Evolutionary conservation across 2,888 invertebrate species (phyloP).

Genomic region (Chrysina gloriosa): DNA sequence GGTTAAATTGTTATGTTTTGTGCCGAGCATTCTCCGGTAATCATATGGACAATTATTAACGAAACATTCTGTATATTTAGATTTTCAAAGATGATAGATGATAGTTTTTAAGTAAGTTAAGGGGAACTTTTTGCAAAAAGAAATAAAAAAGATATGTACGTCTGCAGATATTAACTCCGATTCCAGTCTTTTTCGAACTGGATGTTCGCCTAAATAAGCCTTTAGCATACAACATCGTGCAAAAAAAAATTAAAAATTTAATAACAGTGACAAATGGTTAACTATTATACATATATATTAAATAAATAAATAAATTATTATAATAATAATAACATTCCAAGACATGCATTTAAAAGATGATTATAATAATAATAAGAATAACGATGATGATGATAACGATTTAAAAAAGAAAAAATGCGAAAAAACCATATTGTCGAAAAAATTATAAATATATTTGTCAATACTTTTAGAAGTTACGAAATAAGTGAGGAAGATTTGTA

Average conservation of each 20-base stretch:
- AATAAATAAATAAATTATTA: too few species aligned
- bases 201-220: constrained; percentile 65
- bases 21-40: too few species aligned
- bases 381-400: not conserved
- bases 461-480: constrained; percentile 59
- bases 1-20: too few species aligned
- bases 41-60: too few species aligned
- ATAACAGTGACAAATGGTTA: constrained; percentile 50
- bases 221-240: constrained; percentile 57
- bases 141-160: constrained; percentile 59
- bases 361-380: constrained; percentile 39
- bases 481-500: constrained; percentile 58
- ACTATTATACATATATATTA: too few species aligned
- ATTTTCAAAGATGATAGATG: constrained; percentile 37
- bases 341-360: constrained; percentile 50
- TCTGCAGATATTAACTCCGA: constrained; percentile 56
- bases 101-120: constrained; percentile 60
- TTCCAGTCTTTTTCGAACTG: constrained; percentile 59
- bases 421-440: constrained; percentile 43
- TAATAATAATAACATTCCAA: constrained; percentile 57
- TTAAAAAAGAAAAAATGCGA: not conserved
- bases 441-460: constrained; percentile 60
- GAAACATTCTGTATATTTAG: too few species aligned
- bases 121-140: constrained; percentile 54
- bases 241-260: too few species aligned